These are phyloP conservation scores for Cephus spinipes DNA, from an alignment of 2,888 invertebrate species.

Conservation along the genomic window DNA sequence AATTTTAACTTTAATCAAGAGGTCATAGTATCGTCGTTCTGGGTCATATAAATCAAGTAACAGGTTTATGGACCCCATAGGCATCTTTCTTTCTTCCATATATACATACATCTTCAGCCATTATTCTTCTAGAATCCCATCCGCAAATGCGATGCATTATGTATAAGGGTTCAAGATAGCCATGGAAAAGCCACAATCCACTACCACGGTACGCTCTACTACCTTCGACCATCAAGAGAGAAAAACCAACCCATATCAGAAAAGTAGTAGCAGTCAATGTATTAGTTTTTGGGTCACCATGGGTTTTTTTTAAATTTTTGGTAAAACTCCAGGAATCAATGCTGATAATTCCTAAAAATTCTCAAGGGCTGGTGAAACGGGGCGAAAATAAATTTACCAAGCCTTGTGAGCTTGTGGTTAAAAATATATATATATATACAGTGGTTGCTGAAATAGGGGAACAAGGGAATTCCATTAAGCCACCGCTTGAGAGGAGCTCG, in stretches of 20 bases:
- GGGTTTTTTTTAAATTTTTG: not conserved
- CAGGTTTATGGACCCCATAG: not conserved
- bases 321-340: not conserved
- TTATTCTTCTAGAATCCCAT: constrained; percentile 37
- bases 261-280: not conserved
- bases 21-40: not conserved
- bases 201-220: not conserved
- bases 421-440: not conserved
- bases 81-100: not conserved
- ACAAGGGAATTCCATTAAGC: constrained; percentile 40
- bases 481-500: not conserved
- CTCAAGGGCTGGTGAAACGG: not conserved
- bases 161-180: constrained; percentile 37
- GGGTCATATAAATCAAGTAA: not conserved
- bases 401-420: not conserved
- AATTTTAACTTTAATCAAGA: not conserved
- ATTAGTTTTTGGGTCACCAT: not conserved
- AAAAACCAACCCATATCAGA: not conserved
- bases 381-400: not conserved
- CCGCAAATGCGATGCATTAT: constrained; percentile 61
- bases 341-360: not conserved
- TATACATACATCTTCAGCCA: not conserved
- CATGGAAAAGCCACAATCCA: not conserved
- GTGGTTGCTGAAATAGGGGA: not conserved
- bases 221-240: not conserved